Evolutionary conservation across 2,888 invertebrate genomes (phyloP).

Genomic region (Chaetogeoica ovagalla): DNA sequence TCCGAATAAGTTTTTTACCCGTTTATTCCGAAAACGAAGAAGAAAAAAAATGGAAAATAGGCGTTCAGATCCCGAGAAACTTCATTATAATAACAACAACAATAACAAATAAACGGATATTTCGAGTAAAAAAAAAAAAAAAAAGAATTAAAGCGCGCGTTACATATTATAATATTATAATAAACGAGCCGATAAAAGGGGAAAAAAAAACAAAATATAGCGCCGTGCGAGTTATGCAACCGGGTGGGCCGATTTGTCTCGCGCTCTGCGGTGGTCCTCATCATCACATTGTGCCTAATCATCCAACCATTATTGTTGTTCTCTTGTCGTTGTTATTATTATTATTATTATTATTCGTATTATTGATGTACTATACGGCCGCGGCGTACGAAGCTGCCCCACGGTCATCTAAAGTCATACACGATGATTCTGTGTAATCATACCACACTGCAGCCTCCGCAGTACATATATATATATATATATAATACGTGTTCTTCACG

Average conservation of each 20-base stretch:
- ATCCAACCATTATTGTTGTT: conserved; percentile 8
- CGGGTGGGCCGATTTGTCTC: conserved; percentile 53
- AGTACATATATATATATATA: not conserved
- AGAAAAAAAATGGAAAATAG: no score
- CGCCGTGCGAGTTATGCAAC: conserved; percentile 52
- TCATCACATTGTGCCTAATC: conserved; percentile 48
- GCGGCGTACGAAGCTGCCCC: conserved; percentile 8
- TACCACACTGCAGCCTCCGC: not conserved
- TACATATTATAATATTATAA: no score
- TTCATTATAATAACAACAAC: no score
- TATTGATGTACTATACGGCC: not conserved
- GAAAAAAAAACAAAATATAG: conserved; percentile 3
- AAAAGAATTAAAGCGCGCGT: no score
- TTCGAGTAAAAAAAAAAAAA: no score
- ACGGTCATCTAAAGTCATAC: conserved; percentile 13
- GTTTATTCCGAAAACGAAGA: no score
- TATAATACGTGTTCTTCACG: conserved; percentile 20
- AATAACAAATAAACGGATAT: no score
- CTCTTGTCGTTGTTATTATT: conserved; percentile 41
- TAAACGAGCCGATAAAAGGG: not conserved
- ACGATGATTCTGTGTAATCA: conserved; percentile 14
- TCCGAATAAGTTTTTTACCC: no score
- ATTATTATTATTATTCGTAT: conserved; percentile 34
- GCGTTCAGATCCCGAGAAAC: no score
- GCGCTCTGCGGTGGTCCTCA: conserved; percentile 46